A percentile compares a stretch with the other conserved stretches of the same genome.
phyloP scores from a whole-genome alignment of 2,113 vertebrate species.

The Dolichotis patagonum region DNA sequence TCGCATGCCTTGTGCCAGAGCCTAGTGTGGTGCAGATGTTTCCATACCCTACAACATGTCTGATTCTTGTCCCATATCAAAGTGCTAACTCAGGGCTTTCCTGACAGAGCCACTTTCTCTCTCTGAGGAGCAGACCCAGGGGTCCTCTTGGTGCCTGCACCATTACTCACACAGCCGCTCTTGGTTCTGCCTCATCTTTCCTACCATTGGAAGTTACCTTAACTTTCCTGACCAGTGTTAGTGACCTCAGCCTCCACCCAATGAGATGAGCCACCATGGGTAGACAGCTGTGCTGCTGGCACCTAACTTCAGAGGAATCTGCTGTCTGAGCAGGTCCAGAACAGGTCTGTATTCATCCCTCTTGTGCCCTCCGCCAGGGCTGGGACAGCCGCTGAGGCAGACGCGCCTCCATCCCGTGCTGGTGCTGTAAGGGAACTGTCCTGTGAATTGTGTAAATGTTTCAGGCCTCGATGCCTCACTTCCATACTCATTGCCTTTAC shows the following conservation, averaged over 20 bases:
- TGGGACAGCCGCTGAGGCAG: not conserved
- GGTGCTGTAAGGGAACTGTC: not conserved
- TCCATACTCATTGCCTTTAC: not conserved
- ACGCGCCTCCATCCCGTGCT: not conserved
- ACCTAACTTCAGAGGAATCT: not conserved
- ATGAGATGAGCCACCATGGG: not conserved
- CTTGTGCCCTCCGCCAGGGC: not conserved
- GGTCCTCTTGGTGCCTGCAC: not conserved
- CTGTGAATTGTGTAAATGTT: not conserved
- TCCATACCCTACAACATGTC: not conserved
- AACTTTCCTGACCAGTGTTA: not conserved
- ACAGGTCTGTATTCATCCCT: fast-evolving
- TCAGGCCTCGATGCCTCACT: not conserved
- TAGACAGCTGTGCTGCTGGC: not conserved
- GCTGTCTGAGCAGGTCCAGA: not conserved
- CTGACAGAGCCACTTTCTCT: not conserved
- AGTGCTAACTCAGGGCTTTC: not conserved
- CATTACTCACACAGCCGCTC: not conserved
- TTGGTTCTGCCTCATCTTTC: not conserved
- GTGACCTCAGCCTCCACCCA: not conserved
- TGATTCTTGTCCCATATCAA: not conserved
- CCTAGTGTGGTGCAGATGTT: too few species aligned
- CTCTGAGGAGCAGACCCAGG: not conserved
- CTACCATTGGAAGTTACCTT: not conserved
- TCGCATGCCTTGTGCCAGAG: fast-evolving